Percentiles rank a stretch among this genome's conserved stretches.
phyloP scores from a whole-genome alignment of 1,140 invertebrate genomes.

The Drosophila neocordata region DNA sequence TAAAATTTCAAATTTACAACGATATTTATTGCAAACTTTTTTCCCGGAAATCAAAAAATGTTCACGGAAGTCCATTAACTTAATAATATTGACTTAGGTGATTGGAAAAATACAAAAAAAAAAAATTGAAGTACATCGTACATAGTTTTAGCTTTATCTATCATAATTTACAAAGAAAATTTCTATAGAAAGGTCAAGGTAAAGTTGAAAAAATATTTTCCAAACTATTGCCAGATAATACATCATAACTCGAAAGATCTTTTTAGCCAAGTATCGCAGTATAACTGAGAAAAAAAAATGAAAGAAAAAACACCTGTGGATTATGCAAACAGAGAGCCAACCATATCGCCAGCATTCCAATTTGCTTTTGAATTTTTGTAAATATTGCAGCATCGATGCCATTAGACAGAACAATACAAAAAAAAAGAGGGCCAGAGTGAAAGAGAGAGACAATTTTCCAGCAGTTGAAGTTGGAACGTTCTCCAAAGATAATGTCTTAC shows the following conservation, averaged over 20 bases:
- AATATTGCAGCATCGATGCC: not conserved
- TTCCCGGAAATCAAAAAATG: not conserved
- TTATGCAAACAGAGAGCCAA: conserved; percentile 33
- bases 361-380: conserved; percentile 9
- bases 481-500: conserved; percentile 7
- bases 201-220: not conserved
- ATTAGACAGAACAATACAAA: not conserved
- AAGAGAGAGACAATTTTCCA: not conserved
- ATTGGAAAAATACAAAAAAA: not conserved
- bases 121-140: not conserved
- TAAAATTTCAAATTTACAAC: not conserved
- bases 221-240: not conserved
- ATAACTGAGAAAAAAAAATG: not conserved
- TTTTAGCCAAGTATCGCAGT: not conserved
- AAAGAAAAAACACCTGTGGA: conserved; percentile 28
- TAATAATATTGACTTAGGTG: not conserved
- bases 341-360: not conserved
- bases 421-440: not conserved
- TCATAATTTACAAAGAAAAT: not conserved
- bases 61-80: not conserved
- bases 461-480: not conserved
- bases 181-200: not conserved
- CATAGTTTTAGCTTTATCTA: not conserved
- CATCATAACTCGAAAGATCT: conserved; percentile 8
- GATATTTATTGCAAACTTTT: conserved; percentile 13